phyloP scores from a whole-genome alignment of 2,113 vertebrate genomes.

The Motacilla tschutschensis region DNA sequence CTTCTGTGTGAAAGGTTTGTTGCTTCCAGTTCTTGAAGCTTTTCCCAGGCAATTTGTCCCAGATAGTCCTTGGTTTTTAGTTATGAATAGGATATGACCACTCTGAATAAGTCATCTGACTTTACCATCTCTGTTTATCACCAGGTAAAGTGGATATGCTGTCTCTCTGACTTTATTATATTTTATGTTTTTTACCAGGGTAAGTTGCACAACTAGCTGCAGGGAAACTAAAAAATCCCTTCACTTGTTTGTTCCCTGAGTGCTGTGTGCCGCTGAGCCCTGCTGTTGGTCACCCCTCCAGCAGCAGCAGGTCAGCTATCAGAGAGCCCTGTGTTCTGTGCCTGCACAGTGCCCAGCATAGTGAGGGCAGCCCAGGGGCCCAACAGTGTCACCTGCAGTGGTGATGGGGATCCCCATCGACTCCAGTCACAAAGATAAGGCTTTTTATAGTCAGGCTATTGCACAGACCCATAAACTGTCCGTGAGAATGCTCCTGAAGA shows the following conservation, averaged over 20 bases:
- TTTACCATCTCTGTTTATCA: background rate
- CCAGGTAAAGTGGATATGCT: background rate
- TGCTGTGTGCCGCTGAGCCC: background rate
- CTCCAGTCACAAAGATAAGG: background rate
- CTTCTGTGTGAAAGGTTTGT: slow-evolving; percentile 60
- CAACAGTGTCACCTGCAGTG: background rate
- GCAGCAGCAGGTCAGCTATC: background rate
- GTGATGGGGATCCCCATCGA: background rate
- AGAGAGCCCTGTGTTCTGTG: background rate
- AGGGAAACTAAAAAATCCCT: background rate
- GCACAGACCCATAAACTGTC: background rate
- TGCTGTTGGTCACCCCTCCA: background rate
- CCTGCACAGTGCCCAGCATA: background rate
- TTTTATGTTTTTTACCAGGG: background rate
- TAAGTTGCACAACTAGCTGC: background rate
- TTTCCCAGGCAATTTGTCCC: slow-evolving; percentile 41
- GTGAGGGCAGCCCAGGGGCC: background rate
- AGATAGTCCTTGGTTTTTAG: background rate
- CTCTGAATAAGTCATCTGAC: background rate
- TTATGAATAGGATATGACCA: background rate
- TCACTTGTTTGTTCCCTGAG: background rate
- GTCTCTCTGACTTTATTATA: background rate
- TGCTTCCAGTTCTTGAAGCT: slow-evolving; percentile 36
- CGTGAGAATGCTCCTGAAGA: background rate
- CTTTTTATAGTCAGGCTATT: background rate